A percentile compares a stretch with the other conserved stretches of the same genome.
Evolutionary conservation across 2,113 vertebrate species (phyloP).

Genomic region (Urocolius indicus): DNA sequence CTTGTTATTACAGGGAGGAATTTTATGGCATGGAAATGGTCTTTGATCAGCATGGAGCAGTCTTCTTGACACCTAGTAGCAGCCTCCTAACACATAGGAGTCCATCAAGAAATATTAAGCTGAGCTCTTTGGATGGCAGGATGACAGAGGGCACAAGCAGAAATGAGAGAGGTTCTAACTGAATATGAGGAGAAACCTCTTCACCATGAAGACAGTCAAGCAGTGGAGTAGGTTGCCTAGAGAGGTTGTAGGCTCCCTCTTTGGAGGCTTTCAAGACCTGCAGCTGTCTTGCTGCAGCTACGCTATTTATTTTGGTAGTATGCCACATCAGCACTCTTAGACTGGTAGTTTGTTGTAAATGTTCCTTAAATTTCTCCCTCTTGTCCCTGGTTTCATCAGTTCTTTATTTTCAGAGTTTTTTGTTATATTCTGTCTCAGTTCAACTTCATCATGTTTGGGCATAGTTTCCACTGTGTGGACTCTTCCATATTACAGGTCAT

Average conservation of each 20-base stretch:
- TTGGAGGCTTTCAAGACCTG: neutral
- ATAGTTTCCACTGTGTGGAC: neutral
- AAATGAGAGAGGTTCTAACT: neutral
- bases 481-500: neutral
- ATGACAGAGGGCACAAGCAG: neutral
- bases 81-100: neutral
- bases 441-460: neutral
- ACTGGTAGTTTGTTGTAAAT: neutral
- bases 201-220: neutral
- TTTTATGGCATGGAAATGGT: neutral
- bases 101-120: neutral
- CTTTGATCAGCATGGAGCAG: neutral
- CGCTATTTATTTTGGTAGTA: neutral
- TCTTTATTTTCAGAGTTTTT: neutral
- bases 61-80: neutral
- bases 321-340: neutral
- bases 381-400: neutral
- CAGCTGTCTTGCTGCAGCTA: neutral
- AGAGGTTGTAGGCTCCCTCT: neutral
- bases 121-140: rapidly evolving
- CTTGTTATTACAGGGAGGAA: neutral
- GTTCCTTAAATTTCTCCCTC: neutral
- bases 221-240: neutral
- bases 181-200: neutral
- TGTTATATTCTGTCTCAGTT: neutral